Evolutionary conservation across 37 sponge, comb jelly and placozoan species (phyloP), one percentile per base, ranked within the genome.

Genomic region (Aphrocallistes beatrix): DNA sequence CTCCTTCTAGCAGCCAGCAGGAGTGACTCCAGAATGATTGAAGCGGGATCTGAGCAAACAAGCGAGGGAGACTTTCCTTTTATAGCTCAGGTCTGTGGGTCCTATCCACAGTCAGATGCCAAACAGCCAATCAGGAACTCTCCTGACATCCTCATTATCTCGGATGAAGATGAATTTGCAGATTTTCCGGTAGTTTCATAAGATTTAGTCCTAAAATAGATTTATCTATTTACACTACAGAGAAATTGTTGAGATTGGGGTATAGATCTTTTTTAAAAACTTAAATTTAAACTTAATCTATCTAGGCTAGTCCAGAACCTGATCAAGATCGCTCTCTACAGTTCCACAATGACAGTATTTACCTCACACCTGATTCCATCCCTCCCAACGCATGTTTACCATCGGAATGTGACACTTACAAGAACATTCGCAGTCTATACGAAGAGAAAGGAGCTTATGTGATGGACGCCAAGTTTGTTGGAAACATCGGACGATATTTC

Each of bases 401-500:
- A n/a, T n/a, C n/a, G n/a, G n/a, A n/a, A n/a, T n/a, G n/a, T 60
- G n/a, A 60, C 8, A 60, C 75, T 6, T 60, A 60, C 75, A 19
- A 37, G 8, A 82, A 17, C 45, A 60, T 84, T 23, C 85, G 85
- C 51, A 51, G 38, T 19, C 42, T 39, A 6, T 36, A 39, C 25
- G 28, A 51, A 13, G 91, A 94, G 39, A 50, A 86, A 1, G 83
- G 83, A 9, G 83, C 51, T n/a, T 94, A 90, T 37, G 82, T 92
- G 37, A 90, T 93, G 83, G 97, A 96, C 85, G 93, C 97, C 8
- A 92, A 90, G 51, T 1, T 0, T 0, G 84, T 36, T 21, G 97
- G 97, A 6, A 96, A 96, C 81, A 69, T 96, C 17, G 97, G 90
- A 1, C 47, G 97, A 39, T 96, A 85, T 50, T 87, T 92, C 83